A percentile compares a stretch with the other conserved stretches of the same genome.
These are phyloP conservation scores for Choristoneura fumiferana DNA, from an alignment of 1,140 invertebrate species.

Conservation along the genomic window DNA sequence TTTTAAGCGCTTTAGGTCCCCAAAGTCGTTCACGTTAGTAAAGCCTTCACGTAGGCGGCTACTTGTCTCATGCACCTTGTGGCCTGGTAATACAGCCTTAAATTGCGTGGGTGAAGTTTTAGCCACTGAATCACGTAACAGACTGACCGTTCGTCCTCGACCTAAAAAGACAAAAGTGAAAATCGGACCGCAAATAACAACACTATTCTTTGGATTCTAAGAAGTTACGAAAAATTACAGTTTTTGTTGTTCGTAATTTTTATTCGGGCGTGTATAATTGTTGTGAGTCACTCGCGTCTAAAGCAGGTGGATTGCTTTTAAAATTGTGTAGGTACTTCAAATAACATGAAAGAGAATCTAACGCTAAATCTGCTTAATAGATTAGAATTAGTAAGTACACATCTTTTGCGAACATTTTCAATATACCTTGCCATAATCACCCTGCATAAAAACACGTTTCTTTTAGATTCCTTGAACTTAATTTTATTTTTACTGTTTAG, in stretches of 20 bases:
- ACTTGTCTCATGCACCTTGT: not conserved
- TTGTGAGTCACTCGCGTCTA: too few relatives aligned
- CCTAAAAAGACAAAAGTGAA: constrained; percentile 59
- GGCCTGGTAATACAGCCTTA: not conserved
- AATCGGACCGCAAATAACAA: constrained; percentile 51
- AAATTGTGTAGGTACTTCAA: too few relatives aligned
- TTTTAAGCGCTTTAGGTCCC: not conserved
- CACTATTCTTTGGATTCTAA: constrained; percentile 38
- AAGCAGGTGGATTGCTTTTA: too few relatives aligned
- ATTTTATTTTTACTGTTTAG: too few relatives aligned
- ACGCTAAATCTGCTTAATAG: too few relatives aligned
- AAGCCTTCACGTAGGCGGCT: not conserved
- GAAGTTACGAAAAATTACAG: constrained; percentile 35
- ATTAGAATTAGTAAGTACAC: too few relatives aligned
- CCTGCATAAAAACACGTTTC: too few relatives aligned
- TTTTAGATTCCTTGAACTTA: too few relatives aligned
- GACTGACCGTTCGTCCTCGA: constrained; percentile 54
- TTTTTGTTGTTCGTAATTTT: not conserved
- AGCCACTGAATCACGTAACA: constrained; percentile 48
- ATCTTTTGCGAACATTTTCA: too few relatives aligned
- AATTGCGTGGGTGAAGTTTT: not conserved
- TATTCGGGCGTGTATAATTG: too few relatives aligned
- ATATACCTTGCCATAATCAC: too few relatives aligned
- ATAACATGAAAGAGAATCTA: too few relatives aligned
- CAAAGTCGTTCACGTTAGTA: constrained; percentile 2